Percentiles rank a stretch among this genome's conserved stretches.
phyloP scores from a whole-genome alignment of 2,888 invertebrate genomes.

The Pseudoips prasinana region DNA sequence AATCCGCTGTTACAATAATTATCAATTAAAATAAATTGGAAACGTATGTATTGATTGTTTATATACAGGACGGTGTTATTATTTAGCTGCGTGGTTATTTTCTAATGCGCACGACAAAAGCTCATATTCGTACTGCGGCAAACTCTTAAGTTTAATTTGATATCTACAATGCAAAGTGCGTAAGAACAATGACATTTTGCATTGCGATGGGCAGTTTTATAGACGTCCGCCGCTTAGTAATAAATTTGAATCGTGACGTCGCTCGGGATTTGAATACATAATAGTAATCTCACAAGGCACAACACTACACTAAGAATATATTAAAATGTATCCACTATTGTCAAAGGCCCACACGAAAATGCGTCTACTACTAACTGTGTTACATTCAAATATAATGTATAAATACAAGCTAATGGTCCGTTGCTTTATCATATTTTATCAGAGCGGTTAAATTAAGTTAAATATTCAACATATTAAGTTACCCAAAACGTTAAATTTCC shows the following conservation, averaged over 20 bases:
- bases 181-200: constrained; percentile 53
- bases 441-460: no score
- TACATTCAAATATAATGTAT: no score
- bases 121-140: constrained; percentile 22
- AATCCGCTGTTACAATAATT: no score
- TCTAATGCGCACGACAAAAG: constrained; percentile 17
- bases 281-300: constrained; percentile 22
- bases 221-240: constrained; percentile 47
- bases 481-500: no score
- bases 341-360: constrained; percentile 7
- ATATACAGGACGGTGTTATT: constrained; percentile 21
- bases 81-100: constrained; percentile 3
- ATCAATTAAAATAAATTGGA: no score
- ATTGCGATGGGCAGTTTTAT: constrained; percentile 46
- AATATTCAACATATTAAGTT: no score
- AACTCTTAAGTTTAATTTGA: constrained; percentile 24
- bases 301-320: constrained; percentile 12
- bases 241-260: constrained; percentile 41
- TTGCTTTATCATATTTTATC: no score
- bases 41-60: no score
- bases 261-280: constrained; percentile 39
- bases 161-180: constrained; percentile 27
- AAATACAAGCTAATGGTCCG: no score
- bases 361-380: background rate
- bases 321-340: constrained; percentile 17